phyloP scores from a whole-genome alignment of 1,140 invertebrate species.

The Sycophila sp. region DNA sequence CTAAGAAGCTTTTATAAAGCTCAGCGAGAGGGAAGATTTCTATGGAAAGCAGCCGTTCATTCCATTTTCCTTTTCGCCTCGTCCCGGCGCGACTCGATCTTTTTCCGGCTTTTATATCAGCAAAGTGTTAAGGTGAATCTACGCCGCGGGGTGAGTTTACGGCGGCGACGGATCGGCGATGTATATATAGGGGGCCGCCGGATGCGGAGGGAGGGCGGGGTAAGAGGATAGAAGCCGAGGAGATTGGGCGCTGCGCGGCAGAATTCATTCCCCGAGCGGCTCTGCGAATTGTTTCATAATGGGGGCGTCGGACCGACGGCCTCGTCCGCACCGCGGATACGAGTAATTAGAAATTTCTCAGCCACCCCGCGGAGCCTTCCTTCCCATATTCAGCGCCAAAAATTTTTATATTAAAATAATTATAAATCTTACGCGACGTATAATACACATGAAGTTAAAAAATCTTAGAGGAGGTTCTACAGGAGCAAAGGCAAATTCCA shows the following conservation, averaged over 20 bases:
- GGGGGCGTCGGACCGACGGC: too few species aligned
- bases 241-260: constrained; percentile 10
- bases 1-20: constrained; percentile 26
- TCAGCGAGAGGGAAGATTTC: constrained; percentile 8
- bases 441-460: too few species aligned
- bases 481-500: too few species aligned
- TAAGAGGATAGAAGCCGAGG: constrained; percentile 13
- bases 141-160: constrained; percentile 30
- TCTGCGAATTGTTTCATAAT: constrained; percentile 31
- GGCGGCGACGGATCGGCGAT: neutral
- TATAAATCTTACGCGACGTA: too few species aligned
- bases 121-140: constrained; percentile 43
- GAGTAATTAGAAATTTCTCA: constrained; percentile 35
- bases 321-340: neutral
- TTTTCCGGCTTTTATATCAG: constrained; percentile 32
- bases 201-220: neutral
- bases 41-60: constrained; percentile 33
- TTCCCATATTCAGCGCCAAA: too few species aligned
- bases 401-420: too few species aligned
- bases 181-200: constrained; percentile 7
- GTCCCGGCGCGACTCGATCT: constrained; percentile 17
- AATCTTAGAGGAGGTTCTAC: too few species aligned
- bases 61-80: constrained; percentile 28
- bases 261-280: constrained; percentile 34
- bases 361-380: too few species aligned